Percentiles rank a stretch among this genome's conserved stretches.
Conservation (phyloP, 2,113 vertebrate species). For the Lucifuga dentata region DNA sequence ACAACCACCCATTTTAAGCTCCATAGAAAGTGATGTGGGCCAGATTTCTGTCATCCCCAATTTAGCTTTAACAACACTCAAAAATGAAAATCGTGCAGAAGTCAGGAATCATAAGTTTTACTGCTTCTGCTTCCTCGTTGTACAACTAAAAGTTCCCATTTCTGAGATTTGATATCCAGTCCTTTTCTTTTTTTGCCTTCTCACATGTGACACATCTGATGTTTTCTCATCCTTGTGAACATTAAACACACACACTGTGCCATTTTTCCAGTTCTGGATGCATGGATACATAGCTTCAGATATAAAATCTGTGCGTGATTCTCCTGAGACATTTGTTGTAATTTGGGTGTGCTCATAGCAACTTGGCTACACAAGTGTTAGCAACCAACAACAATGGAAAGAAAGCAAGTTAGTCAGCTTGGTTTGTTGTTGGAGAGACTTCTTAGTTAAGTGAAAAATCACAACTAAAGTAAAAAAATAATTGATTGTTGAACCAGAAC, state of each 20-base stretch:
- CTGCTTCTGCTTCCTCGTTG: not conserved
- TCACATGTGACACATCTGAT: not conserved
- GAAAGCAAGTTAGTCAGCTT: not conserved
- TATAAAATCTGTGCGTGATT: not conserved
- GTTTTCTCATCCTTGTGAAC: no score
- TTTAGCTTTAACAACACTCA: not conserved
- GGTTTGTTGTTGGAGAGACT: not conserved
- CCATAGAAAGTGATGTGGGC: conserved; percentile 38
- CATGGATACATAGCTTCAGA: not conserved
- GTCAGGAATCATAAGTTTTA: not conserved
- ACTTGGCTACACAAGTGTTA: conserved; percentile 8
- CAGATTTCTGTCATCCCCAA: conserved; percentile 22
- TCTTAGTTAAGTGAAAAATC: no score
- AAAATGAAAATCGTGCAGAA: not conserved
- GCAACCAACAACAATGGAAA: no score
- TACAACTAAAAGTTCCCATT: no score
- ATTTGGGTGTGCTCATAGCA: not conserved
- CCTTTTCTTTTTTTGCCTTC: no score
- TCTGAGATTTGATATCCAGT: no score
- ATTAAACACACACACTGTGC: no score
- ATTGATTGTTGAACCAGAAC: no score
- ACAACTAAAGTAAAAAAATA: no score
- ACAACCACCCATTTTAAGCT: conserved; percentile 58
- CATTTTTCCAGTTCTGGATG: no score
- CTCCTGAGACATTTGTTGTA: not conserved